Percentiles rank a stretch among this genome's conserved stretches.
These are phyloP conservation scores for Mesocentrotus franciscanus DNA, from an alignment of 53 echinoderm and acorn worm genomes.

Conservation along the genomic window DNA sequence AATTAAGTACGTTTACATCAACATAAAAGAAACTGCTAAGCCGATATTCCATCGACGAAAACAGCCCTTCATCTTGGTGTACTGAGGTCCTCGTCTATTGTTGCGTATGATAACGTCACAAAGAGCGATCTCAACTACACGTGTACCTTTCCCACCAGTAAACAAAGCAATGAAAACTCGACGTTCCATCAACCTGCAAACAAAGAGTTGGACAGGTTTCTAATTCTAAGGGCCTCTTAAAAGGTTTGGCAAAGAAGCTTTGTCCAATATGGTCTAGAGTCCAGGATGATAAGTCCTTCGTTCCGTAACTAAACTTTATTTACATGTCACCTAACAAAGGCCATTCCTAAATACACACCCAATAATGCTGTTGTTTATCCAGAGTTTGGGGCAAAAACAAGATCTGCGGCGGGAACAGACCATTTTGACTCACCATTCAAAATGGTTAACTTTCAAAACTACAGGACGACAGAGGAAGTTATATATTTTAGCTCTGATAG, in stretches of 20 bases:
- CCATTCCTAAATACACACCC: constrained; percentile 39
- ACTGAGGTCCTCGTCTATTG: neutral
- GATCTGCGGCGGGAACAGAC: constrained; percentile 15
- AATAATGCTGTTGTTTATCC: constrained; percentile 13
- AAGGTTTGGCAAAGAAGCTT: constrained; percentile 30
- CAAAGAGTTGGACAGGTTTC: constrained; percentile 29
- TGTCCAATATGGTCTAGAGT: neutral
- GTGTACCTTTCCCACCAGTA: constrained; percentile 47
- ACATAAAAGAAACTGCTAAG: constrained; percentile 23
- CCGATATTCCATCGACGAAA: constrained; percentile 19
- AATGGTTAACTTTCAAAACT: neutral
- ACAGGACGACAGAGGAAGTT: neutral
- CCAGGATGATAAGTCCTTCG: neutral
- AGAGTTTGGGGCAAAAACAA: neutral
- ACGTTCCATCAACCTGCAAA: neutral
- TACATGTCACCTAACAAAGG: constrained; percentile 17
- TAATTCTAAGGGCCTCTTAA: neutral
- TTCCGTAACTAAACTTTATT: constrained; percentile 29
- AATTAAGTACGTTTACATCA: constrained; percentile 46
- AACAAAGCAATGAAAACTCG: neutral
- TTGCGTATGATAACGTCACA: constrained; percentile 7
- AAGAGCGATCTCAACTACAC: constrained; percentile 10
- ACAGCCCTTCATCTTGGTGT: neutral
- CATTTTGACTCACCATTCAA: neutral
- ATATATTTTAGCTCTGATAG: neutral